These are phyloP conservation scores for Rhynchotus rufescens DNA, from an alignment of 2,797 vertebrate species.

Conservation along the genomic window DNA sequence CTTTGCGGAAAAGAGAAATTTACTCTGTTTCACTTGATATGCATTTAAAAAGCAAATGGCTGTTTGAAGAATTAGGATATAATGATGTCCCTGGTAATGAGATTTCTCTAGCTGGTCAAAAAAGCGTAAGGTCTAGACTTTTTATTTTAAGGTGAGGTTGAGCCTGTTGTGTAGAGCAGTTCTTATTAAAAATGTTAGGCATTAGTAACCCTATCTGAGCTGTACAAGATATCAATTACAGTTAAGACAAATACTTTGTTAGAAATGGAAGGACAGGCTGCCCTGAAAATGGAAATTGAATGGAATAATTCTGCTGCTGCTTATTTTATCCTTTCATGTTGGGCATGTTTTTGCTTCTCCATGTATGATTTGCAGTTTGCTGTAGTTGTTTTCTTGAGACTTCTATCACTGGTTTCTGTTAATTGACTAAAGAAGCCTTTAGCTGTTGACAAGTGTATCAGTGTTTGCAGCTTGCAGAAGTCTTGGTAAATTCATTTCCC, in stretches of 20 bases:
- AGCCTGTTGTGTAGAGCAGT: background rate
- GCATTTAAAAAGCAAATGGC: background rate
- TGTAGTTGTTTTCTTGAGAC: background rate
- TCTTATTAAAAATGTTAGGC: background rate
- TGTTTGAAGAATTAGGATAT: background rate
- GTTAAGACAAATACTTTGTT: background rate
- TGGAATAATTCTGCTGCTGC: background rate
- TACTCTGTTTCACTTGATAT: background rate
- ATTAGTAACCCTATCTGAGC: background rate
- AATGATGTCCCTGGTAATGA: background rate
- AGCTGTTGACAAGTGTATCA: slow-evolving; percentile 32
- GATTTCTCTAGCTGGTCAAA: background rate
- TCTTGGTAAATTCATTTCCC: slow-evolving; percentile 43
- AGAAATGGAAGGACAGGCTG: background rate
- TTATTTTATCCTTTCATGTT: slow-evolving; percentile 16
- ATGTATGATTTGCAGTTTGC: slow-evolving; percentile 32
- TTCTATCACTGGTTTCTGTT: slow-evolving; percentile 1
- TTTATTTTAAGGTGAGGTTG: background rate
- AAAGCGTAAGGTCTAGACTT: background rate
- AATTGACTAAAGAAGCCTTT: slow-evolving; percentile 57
- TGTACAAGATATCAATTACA: background rate
- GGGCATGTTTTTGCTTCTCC: slow-evolving; percentile 1
- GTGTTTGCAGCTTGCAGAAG: slow-evolving; percentile 48
- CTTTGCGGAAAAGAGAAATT: background rate
- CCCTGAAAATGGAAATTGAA: slow-evolving; percentile 32